Evolutionary conservation across 2,797 vertebrate species (phyloP).

Genomic region (Lerista edwardsae): DNA sequence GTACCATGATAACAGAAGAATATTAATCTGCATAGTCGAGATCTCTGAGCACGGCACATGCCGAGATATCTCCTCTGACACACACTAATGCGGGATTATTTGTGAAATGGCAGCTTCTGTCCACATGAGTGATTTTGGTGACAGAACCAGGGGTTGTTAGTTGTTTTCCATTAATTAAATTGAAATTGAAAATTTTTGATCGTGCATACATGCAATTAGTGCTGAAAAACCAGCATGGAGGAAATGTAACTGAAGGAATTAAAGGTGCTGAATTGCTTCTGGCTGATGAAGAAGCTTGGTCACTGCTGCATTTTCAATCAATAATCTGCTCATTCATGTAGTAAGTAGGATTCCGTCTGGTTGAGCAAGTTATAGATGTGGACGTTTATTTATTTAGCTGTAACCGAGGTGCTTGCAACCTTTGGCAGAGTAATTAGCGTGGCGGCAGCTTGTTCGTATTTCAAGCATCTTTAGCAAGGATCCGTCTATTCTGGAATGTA

Average conservation of each 20-base stretch:
- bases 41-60: not conserved
- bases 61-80: not conserved
- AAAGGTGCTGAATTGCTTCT: not conserved
- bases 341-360: slow-evolving; percentile 54
- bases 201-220: not conserved
- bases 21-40: not conserved
- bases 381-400: slow-evolving; percentile 65
- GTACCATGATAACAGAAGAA: not conserved
- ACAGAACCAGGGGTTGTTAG: not conserved
- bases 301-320: slow-evolving; percentile 59
- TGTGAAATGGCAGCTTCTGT: not conserved
- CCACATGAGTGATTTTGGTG: not conserved
- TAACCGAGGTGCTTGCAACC: slow-evolving; percentile 50
- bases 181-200: not conserved
- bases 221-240: not conserved
- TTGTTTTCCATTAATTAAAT: slow-evolving; percentile 7
- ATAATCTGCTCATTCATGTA: slow-evolving; percentile 56
- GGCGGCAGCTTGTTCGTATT: slow-evolving; percentile 37
- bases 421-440: slow-evolving; percentile 56
- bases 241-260: not conserved
- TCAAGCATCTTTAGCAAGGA: slow-evolving; percentile 31
- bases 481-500: slow-evolving; percentile 24
- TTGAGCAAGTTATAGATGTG: slow-evolving; percentile 65
- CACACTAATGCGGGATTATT: not conserved
- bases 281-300: slow-evolving; percentile 32